Evolutionary conservation across 2,797 vertebrate species (phyloP), one percentile per base, ranked within the genome.

Genomic region (Coregonus suidteri): DNA sequence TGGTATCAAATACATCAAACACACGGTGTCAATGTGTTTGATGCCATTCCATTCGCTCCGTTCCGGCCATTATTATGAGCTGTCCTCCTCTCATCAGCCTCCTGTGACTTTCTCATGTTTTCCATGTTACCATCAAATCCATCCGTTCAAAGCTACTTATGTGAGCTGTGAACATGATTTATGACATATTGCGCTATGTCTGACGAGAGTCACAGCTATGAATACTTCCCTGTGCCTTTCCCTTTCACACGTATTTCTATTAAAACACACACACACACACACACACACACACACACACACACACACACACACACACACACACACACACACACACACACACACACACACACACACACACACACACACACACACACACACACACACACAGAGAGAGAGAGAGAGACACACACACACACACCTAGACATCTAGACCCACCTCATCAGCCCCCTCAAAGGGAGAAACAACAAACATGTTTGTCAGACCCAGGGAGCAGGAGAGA

Each of bases 391-490:
- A 41, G 6, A 9, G 37, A 41, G 37, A 41, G 9, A 47, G 3
- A 47, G 2, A 47, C 2, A 11, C 7, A 9, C 2, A 2, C 7
- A 47, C 7, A 47, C 7, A 47, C 2, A 47, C 11, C 41, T 47
- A 47, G 41, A 47, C 41, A 47, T 47, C 41, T 73, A 80, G 77
- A 77, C 78, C 71, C 54, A 78, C 73, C 77, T 72, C 72, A 83
- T 82, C 74, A 71, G 77, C 74, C 67, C 76, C 30, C 65, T 77
- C 59, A 74, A 41, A n/a, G 41, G 79, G 67, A 78, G 79, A 31
- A 47, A 88, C 77, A 87, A 89, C 86, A 91, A 88, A 91, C 88
- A 89, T 80, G 83, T 83, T 86, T 82, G 71, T 35, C 53, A 59
- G 18, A 35, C 54, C 54, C 75, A 30, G 75, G 79, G 79, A 76